Evolutionary conservation across 2,888 invertebrate genomes (phyloP).

Genomic region (Pterostichus niger): DNA sequence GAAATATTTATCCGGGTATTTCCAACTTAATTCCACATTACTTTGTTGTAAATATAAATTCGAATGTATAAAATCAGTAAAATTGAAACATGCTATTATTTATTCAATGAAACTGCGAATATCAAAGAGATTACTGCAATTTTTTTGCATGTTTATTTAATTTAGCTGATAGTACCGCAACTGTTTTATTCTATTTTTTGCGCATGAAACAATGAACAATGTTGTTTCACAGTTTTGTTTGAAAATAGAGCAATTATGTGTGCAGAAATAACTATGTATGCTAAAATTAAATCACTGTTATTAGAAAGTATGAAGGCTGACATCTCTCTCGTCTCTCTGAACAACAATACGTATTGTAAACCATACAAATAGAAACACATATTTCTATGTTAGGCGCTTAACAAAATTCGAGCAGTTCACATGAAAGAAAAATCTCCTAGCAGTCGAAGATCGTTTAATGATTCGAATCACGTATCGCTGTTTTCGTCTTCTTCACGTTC

Average conservation of each 20-base stretch:
- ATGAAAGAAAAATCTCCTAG: constrained; percentile 33
- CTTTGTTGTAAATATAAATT: constrained; percentile 31
- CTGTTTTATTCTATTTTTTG: constrained; percentile 31
- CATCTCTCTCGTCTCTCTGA: not conserved
- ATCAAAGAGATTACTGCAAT: constrained; percentile 5
- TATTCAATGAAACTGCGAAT: not conserved
- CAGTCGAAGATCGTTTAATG: constrained; percentile 21
- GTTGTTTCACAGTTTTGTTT: constrained; percentile 40
- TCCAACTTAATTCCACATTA: not conserved
- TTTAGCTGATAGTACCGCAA: constrained; percentile 24
- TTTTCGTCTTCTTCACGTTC: constrained; percentile 49
- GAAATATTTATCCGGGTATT: constrained; percentile 14
- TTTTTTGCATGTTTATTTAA: constrained; percentile 41
- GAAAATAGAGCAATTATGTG: constrained; percentile 31
- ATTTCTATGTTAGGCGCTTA: not conserved
- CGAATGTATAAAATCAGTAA: constrained; percentile 2
- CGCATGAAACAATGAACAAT: constrained; percentile 43
- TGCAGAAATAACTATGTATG: constrained; percentile 11
- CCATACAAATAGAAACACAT: not conserved
- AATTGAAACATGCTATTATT: not conserved
- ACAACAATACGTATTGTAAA: constrained; percentile 25
- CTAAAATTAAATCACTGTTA: constrained; percentile 35
- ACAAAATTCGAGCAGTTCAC: constrained; percentile 14
- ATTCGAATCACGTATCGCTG: constrained; percentile 41
- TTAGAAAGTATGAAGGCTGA: constrained; percentile 46